Evolutionary conservation across 1,140 invertebrate genomes (phyloP), one percentile per base, ranked within the genome.

Genomic region (Lordiphosa mommai): DNA sequence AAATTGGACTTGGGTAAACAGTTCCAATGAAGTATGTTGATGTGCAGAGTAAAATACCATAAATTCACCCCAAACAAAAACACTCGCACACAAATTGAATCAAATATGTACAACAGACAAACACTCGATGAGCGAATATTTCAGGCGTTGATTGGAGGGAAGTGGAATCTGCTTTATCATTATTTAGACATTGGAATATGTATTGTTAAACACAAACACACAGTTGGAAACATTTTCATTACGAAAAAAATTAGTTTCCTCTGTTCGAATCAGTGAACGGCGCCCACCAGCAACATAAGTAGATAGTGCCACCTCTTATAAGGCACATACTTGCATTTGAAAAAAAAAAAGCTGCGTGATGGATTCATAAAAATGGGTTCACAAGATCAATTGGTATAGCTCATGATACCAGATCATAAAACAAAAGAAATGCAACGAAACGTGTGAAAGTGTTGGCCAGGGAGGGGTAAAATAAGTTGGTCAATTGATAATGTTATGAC

Each of bases 1-100:
- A 66, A 80, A 80, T 79, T 73, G 40, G 60, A 74, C 36, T 67
- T 59, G 70, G 53, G 61, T 79, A 79, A 79, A 80, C 74, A 76
- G 33, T 50, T 61, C 32, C 52, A 38, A 68, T 41, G 32, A 51
- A 56, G 40, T 23, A 40, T 48, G 34, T 10, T 38, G 7, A 23
- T 57, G 27, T 10, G 40, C 40, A 20, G 63, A 66, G 63, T 49
- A 46, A 61, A 66, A 37, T 14, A 50, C 51, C 64, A 51, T 63
- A 63, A 53, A 47, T 66, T 33, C 34, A 30, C 30, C 47, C 63
- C 63, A 44, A 32, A 17, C 8, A 20, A 29, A 27, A 49, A 64
- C 29, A 32, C 59, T 57, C 5, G 44, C 44, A 43, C 51, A 57
- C 52, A 67, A 67, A 67, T 67, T 67, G 63, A 67, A 67, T 67